A percentile compares a stretch with the other conserved stretches of the same genome.
phyloP scores from a whole-genome alignment of 2,113 vertebrate genomes.

The Xenopus borealis region DNA sequence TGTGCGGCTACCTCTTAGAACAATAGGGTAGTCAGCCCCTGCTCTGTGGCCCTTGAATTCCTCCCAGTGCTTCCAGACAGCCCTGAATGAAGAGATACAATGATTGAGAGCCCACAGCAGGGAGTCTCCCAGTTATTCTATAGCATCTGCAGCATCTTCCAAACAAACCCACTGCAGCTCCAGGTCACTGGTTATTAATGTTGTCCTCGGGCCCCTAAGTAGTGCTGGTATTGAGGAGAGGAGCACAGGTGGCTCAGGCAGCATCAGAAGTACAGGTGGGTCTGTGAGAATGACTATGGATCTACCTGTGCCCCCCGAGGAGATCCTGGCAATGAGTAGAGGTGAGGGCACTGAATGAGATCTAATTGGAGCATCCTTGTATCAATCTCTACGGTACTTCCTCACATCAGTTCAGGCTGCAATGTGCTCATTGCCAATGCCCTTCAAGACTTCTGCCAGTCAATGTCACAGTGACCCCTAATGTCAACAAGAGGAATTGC shows the following conservation, averaged over 20 bases:
- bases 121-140: neutral
- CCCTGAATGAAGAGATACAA: too few species aligned
- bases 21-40: too few species aligned
- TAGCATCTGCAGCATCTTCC: neutral
- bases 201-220: neutral
- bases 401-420: neutral
- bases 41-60: too few species aligned
- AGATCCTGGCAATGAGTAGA: neutral
- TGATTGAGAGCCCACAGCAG: too few species aligned
- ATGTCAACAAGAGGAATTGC: neutral
- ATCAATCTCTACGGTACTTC: neutral
- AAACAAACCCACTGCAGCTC: too few species aligned
- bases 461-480: slow-evolving; percentile 9
- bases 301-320: neutral
- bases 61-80: too few species aligned
- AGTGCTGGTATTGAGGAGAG: too few species aligned
- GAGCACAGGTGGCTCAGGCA: neutral
- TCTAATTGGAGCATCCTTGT: neutral
- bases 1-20: too few species aligned
- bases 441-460: slow-evolving; percentile 1
- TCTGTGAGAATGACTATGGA: neutral
- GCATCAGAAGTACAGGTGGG: neutral
- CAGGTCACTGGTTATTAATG: too few species aligned
- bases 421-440: slow-evolving; percentile 39
- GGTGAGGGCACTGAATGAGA: neutral